A percentile compares a stretch with the other conserved stretches of the same genome.
Conservation (phyloP, 2,797 vertebrate species). For the Eremophila alpestris region DNA sequence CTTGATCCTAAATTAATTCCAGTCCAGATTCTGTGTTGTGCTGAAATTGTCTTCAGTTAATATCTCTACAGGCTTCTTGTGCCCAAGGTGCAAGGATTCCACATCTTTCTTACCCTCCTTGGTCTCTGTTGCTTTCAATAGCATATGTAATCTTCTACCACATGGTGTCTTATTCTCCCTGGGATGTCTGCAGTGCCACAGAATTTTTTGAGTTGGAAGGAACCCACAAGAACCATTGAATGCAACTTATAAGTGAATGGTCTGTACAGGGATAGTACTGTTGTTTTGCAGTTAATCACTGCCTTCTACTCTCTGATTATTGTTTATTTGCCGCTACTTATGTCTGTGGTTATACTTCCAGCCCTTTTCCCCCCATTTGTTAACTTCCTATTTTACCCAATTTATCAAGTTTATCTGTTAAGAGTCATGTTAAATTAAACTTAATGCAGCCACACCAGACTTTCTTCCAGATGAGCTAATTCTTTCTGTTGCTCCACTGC, state of each 20-base stretch:
- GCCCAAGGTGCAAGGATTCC: background rate
- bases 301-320: background rate
- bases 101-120: background rate
- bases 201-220: background rate
- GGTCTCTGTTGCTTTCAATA: background rate
- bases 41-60: background rate
- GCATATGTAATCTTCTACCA: background rate
- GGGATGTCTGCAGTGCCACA: background rate
- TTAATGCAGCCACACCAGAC: background rate
- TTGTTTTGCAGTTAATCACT: background rate
- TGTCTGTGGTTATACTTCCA: background rate
- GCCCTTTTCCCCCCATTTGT: fast-evolving
- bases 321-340: background rate
- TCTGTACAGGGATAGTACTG: background rate
- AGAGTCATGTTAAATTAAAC: background rate
- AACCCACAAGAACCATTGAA: background rate
- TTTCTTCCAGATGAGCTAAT: background rate
- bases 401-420: background rate
- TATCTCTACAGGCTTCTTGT: background rate
- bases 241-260: background rate
- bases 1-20: background rate
- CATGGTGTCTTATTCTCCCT: background rate
- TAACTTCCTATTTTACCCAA: background rate
- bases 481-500: background rate
- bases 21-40: background rate